Percentiles rank a stretch among this genome's conserved stretches.
Evolutionary conservation across 2,113 vertebrate species (phyloP).

Genomic region (Hemibagrus wyckioides): DNA sequence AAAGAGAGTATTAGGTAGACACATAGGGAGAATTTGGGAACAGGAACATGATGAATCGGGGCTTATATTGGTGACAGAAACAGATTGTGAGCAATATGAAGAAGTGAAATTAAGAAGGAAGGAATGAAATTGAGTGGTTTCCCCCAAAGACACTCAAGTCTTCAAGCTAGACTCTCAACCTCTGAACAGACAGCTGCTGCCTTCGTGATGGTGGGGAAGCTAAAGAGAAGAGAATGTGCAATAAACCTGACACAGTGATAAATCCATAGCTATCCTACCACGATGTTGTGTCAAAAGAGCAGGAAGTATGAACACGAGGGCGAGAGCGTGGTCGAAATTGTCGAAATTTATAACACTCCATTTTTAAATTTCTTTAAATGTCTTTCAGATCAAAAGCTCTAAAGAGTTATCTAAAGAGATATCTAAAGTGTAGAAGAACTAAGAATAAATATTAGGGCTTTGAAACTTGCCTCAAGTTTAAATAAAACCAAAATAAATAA

Average conservation of each 20-base stretch:
- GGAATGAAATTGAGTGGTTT: not conserved
- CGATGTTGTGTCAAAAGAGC: constrained; percentile 47
- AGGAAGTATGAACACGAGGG: constrained; percentile 15
- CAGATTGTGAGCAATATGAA: constrained; percentile 15
- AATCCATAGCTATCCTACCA: constrained; percentile 62
- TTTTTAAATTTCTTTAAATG: too few relatives aligned
- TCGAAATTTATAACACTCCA: too few relatives aligned
- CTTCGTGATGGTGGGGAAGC: constrained; percentile 43
- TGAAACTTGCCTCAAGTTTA: not conserved
- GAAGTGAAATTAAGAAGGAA: not conserved
- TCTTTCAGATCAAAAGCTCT: not conserved
- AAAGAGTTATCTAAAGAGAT: rapidly evolving
- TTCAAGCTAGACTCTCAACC: constrained; percentile 34
- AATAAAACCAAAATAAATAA: too few relatives aligned
- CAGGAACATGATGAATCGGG: not conserved
- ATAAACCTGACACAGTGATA: constrained; percentile 64
- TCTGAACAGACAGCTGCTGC: constrained; percentile 42
- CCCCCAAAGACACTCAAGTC: not conserved
- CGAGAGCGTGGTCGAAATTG: not conserved
- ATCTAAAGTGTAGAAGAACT: not conserved
- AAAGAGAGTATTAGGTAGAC: not conserved
- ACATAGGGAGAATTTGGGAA: not conserved
- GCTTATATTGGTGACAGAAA: not conserved
- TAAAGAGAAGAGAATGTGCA: constrained; percentile 51
- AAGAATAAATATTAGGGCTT: not conserved